Conservation (phyloP, 2,888 invertebrate species). For the Drosophila eohydei region DNA sequence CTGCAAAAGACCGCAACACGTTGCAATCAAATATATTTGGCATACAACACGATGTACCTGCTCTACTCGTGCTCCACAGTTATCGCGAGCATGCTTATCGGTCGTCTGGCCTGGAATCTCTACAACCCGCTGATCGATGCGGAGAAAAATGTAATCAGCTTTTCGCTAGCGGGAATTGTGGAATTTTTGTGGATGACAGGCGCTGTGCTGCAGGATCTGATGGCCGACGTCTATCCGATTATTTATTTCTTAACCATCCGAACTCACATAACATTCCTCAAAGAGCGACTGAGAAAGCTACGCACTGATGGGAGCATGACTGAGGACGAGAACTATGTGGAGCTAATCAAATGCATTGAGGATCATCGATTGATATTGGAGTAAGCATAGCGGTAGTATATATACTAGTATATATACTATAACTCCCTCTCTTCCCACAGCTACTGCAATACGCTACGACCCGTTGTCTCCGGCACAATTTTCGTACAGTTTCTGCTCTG, state of each 20-base stretch:
- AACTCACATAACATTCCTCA: constrained; percentile 45
- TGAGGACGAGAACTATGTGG: constrained; percentile 38
- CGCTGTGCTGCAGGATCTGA: constrained; percentile 39
- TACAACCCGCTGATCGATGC: constrained; percentile 54
- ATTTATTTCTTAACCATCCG: constrained; percentile 42
- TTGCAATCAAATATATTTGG: constrained; percentile 32
- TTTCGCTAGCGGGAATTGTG: constrained; percentile 30
- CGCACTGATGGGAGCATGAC: constrained; percentile 24
- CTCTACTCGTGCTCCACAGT: constrained; percentile 31
- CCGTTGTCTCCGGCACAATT: constrained; percentile 60
- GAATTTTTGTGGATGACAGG: constrained; percentile 41
- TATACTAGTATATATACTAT: too few relatives aligned
- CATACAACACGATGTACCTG: constrained; percentile 28
- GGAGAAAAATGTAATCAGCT: constrained; percentile 6
- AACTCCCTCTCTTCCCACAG: constrained; percentile 14
- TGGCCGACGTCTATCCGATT: constrained; percentile 52
- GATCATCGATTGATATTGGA: constrained; percentile 55
- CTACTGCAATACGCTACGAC: constrained; percentile 42
- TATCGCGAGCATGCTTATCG: constrained; percentile 15
- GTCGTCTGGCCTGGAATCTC: constrained; percentile 43
- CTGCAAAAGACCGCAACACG: constrained; percentile 35
- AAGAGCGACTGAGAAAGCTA: constrained; percentile 33
- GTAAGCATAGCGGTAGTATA: constrained; percentile 25
- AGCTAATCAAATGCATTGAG: constrained; percentile 50
- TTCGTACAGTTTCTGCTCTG: constrained; percentile 58